Percentiles rank a stretch among this genome's conserved stretches.
phyloP scores from a whole-genome alignment of 2,888 invertebrate genomes.

The Cancer borealis region DNA sequence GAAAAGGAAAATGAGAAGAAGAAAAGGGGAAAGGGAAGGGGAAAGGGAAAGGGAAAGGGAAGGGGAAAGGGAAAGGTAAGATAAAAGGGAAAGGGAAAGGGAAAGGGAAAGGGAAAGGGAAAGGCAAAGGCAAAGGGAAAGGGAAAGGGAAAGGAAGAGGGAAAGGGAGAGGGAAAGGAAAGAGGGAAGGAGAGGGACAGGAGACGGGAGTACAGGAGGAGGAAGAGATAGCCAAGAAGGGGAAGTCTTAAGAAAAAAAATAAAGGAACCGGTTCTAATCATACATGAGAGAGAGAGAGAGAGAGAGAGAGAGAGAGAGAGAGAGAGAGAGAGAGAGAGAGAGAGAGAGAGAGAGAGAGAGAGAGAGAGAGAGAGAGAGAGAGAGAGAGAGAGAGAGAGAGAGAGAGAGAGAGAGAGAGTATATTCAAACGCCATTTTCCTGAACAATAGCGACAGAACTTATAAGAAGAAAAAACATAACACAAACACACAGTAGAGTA shows the following conservation, averaged over 20 bases:
- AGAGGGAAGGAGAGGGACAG: too few relatives aligned
- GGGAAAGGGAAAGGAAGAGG: constrained; percentile 9
- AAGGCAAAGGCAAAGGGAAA: neutral
- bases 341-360: constrained; percentile 10
- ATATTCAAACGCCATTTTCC: neutral
- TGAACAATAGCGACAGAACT: too few relatives aligned
- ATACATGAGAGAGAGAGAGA: neutral
- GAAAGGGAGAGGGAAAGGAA: neutral
- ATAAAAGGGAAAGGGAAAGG: too few relatives aligned
- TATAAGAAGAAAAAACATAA: too few relatives aligned
- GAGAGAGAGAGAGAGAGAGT: neutral
- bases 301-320: neutral
- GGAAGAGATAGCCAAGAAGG: too few relatives aligned
- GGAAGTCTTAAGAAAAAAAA: neutral
- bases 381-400: neutral
- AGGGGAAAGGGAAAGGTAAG: too few relatives aligned
- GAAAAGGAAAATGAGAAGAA: too few relatives aligned
- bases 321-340: constrained; percentile 5
- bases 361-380: neutral
- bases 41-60: too few relatives aligned
- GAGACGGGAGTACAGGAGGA: too few relatives aligned
- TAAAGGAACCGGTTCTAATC: neutral
- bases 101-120: neutral
- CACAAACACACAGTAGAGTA: too few relatives aligned
- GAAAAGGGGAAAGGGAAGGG: too few relatives aligned